phyloP scores from a whole-genome alignment of 2,888 invertebrate genomes.

The Augochlorella aurata region DNA sequence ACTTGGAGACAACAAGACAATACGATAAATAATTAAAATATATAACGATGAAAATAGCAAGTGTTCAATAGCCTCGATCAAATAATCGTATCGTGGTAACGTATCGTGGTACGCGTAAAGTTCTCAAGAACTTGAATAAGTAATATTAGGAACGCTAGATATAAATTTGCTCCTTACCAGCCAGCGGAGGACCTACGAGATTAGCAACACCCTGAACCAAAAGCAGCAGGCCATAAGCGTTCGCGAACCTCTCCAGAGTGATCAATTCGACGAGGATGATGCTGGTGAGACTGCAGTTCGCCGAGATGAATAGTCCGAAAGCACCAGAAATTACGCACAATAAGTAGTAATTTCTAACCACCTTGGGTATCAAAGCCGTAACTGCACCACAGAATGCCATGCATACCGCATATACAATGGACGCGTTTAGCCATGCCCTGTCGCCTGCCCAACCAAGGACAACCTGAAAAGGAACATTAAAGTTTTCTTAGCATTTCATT shows the following conservation, averaged over 20 bases:
- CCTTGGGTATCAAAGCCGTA: slow-evolving; percentile 87
- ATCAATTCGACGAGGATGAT: slow-evolving; percentile 95
- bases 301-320: slow-evolving; percentile 95
- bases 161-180: slow-evolving; percentile 85
- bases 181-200: slow-evolving; percentile 93
- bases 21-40: too few species aligned
- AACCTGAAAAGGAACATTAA: slow-evolving; percentile 84
- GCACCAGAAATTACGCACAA: slow-evolving; percentile 88
- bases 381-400: slow-evolving; percentile 89
- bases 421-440: slow-evolving; percentile 89
- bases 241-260: slow-evolving; percentile 94
- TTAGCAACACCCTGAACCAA: slow-evolving; percentile 95
- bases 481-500: neutral
- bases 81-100: too few species aligned
- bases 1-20: too few species aligned
- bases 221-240: slow-evolving; percentile 93
- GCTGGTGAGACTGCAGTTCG: slow-evolving; percentile 95
- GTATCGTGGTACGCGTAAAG: too few species aligned
- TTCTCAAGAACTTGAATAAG: too few species aligned
- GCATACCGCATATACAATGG: slow-evolving; percentile 91
- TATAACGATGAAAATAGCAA: too few species aligned
- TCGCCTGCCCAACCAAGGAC: slow-evolving; percentile 95
- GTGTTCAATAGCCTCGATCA: too few species aligned
- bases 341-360: slow-evolving; percentile 83
- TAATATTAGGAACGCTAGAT: neutral